These are phyloP conservation scores for Rhyacophila evoluta DNA, from an alignment of 2,888 invertebrate species.

Conservation along the genomic window DNA sequence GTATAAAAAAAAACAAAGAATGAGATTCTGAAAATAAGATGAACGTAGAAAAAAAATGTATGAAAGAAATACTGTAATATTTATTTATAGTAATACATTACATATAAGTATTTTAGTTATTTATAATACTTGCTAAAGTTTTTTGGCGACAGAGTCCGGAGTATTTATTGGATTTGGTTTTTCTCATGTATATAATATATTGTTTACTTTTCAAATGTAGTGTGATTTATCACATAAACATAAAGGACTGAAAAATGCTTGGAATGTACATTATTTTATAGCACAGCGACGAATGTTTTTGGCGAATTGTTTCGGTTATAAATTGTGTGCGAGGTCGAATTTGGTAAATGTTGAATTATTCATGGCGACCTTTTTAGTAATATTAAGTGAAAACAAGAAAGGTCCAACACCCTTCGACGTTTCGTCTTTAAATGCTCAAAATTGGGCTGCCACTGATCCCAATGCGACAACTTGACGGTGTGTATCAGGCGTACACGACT, in stretches of 20 bases:
- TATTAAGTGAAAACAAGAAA: slow-evolving; percentile 24
- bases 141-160: too few relatives aligned
- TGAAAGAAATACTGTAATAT: too few relatives aligned
- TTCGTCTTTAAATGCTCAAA: slow-evolving; percentile 11
- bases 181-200: too few relatives aligned
- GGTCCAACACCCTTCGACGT: slow-evolving; percentile 2
- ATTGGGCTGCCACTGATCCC: neutral
- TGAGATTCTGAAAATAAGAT: too few relatives aligned
- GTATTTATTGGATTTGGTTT: too few relatives aligned
- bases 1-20: too few relatives aligned
- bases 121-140: too few relatives aligned
- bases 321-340: neutral
- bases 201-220: too few relatives aligned
- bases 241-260: neutral
- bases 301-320: neutral
- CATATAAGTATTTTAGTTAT: too few relatives aligned
- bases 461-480: neutral
- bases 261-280: neutral
- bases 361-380: slow-evolving; percentile 15
- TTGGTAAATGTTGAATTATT: neutral
- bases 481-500: neutral
- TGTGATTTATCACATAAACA: too few relatives aligned
- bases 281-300: neutral
- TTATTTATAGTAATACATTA: too few relatives aligned
- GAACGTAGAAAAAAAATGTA: too few relatives aligned